A percentile compares a stretch with the other conserved stretches of the same genome.
Conservation (phyloP, 2,113 vertebrate species). For the Lonchura striata region DNA sequence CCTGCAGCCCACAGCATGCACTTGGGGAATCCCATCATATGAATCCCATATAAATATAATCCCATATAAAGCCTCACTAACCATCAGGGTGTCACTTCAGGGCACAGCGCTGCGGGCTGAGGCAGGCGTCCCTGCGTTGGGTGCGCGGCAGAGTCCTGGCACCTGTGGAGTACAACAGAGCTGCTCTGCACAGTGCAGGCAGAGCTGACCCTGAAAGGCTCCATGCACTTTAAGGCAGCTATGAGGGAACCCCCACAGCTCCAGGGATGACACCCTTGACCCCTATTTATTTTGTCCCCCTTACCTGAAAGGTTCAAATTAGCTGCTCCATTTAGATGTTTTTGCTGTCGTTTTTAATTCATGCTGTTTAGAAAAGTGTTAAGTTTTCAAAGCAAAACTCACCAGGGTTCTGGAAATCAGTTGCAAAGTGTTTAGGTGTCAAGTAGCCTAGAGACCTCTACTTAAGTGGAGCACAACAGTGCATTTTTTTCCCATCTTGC, state of each 20-base stretch:
- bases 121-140: accelerated
- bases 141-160: accelerated
- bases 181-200: not conserved
- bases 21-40: not conserved
- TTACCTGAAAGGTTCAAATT: not conserved
- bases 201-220: not conserved
- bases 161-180: not conserved
- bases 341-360: not conserved
- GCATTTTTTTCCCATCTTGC: not conserved
- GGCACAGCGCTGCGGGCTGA: not conserved
- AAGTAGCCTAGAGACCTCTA: not conserved
- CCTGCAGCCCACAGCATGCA: not conserved
- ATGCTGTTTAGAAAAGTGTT: not conserved
- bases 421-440: not conserved
- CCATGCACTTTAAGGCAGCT: accelerated
- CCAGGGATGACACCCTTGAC: not conserved
- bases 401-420: not conserved
- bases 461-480: not conserved
- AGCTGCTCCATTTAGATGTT: not conserved
- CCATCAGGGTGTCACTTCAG: not conserved
- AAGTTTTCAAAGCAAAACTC: not conserved
- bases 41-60: not conserved
- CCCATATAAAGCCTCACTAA: not conserved
- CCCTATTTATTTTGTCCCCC: not conserved
- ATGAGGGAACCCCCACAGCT: not conserved